phyloP scores from a whole-genome alignment of 2,113 vertebrate genomes.

The Burhinus oedicnemus region DNA sequence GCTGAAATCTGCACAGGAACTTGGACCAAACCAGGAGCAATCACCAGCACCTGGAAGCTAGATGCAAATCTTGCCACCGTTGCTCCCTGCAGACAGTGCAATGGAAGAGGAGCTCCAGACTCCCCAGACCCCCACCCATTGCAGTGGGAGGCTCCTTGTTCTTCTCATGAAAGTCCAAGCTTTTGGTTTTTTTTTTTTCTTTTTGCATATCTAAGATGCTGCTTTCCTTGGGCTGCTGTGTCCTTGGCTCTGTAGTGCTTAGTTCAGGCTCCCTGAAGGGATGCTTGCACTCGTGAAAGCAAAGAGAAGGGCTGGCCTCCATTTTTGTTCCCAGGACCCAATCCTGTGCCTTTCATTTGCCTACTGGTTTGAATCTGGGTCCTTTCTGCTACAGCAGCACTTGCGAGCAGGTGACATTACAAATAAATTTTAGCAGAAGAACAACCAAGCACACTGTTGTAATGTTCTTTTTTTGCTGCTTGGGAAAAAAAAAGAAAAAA shows the following conservation, averaged over 20 bases:
- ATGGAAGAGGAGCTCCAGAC: not conserved
- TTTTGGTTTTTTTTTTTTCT: not conserved
- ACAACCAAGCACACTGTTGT: not conserved
- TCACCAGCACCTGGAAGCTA: not conserved
- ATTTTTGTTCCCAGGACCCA: not conserved
- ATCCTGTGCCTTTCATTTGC: not conserved
- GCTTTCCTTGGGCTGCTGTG: not conserved
- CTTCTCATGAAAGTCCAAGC: not conserved
- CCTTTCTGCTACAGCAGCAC: not conserved
- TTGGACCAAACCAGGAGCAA: not conserved
- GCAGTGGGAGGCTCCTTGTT: not conserved
- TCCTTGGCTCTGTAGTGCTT: not conserved
- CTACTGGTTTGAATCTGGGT: not conserved
- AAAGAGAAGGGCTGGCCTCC: not conserved
- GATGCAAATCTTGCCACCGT: not conserved
- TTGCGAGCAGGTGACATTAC: not conserved
- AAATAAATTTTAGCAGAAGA: not conserved
- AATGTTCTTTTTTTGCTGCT: not conserved
- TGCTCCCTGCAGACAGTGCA: not conserved
- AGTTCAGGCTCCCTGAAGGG: not conserved
- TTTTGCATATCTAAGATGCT: not conserved
- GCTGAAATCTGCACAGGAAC: not conserved
- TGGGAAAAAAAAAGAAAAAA: accelerated
- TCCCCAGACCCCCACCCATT: not conserved
- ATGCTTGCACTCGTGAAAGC: not conserved